Evolutionary conservation across 2,113 vertebrate species (phyloP), one percentile per base, ranked within the genome.

Genomic region (Saguinus midas): DNA sequence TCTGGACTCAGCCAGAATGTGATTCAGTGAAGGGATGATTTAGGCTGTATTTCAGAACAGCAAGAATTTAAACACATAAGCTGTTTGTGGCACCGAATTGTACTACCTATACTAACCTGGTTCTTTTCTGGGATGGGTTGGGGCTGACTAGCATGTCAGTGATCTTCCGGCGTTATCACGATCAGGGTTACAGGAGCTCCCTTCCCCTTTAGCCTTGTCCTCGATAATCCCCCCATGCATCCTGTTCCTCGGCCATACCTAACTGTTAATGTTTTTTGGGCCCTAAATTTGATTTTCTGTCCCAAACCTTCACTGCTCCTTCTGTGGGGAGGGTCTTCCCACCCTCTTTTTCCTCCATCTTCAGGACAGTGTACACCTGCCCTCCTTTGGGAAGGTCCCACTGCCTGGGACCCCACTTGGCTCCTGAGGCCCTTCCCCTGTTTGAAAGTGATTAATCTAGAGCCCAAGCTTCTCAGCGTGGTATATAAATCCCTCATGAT

Each of bases 181-280:
- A 21, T 68, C 45, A 58, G 50, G 29, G n/a, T 10, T 55, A 2
- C 32, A n/a, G 43, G 23, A 52, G 4, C 21, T n/a, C 4, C 14
- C 57, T 84, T 80, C 17, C 25, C 35, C 13, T 37, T 82, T 18
- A 29, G 14, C 12, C 90, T 70, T 35, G 3, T 50, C 8, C 3
- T 35, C 3, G 8, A 32, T 8, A 32, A 18, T 45, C 57, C 23
- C 11, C 21, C 1, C 5, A 2, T 0, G 23, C 2, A 0, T 43
- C 55, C 32, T 14, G 0, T 70, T 78, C 72, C 32, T 81, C 29
- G 81, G 43, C 18, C 70, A 0, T 37, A 8, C 58, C 14, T 45
- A 52, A 17, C 57, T 37, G 23, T 9, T 76, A 5, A 1, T 83
- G 2, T 55, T 87, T 61, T 73, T 55, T 4, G 50, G 12, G 12